Evolutionary conservation across 2,113 vertebrate species (phyloP).

Genomic region (Thomomys bottae): DNA sequence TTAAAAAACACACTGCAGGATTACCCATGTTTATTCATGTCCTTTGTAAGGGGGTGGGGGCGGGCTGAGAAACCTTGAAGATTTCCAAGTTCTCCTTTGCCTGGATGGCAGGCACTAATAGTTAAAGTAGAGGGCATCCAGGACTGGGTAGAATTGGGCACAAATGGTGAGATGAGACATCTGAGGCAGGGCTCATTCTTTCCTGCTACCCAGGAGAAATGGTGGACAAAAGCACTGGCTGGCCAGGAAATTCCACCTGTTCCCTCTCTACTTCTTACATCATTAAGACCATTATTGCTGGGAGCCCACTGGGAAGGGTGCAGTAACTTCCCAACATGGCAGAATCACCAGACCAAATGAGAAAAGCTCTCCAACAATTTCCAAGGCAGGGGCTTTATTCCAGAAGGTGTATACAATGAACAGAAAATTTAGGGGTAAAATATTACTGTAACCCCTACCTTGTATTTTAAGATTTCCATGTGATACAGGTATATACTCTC

Average conservation of each 20-base stretch:
- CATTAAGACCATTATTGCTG: neutral
- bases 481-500: neutral
- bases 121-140: neutral
- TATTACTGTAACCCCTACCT: neutral
- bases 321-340: neutral
- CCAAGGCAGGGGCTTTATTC: neutral
- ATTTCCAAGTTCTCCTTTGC: constrained; percentile 7
- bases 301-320: neutral
- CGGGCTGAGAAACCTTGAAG: neutral
- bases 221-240: neutral
- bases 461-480: constrained; percentile 24
- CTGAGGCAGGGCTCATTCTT: neutral
- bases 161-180: neutral
- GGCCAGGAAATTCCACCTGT: neutral
- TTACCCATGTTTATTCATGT: neutral
- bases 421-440: neutral
- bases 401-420: neutral
- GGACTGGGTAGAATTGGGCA: neutral
- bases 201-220: neutral
- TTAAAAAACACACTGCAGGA: constrained; percentile 13
- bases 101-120: neutral
- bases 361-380: neutral
- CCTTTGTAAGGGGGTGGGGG: neutral
- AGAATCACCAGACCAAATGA: neutral
- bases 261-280: constrained; percentile 7